Evolutionary conservation across 2,797 vertebrate genomes (phyloP), one percentile per base, ranked within the genome.

Genomic region (Alauda arvensis): DNA sequence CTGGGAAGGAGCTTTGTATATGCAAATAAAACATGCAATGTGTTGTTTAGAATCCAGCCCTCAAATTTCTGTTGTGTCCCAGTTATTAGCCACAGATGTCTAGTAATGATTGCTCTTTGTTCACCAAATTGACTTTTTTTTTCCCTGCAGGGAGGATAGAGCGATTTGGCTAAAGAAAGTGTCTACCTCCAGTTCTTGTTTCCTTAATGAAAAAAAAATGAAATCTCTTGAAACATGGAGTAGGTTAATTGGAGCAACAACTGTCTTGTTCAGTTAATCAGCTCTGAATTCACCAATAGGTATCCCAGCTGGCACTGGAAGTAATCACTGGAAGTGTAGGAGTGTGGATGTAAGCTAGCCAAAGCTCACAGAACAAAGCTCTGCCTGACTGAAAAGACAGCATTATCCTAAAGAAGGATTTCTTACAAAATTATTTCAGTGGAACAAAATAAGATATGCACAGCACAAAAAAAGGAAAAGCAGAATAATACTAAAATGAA

Each of bases 271-370:
- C 77, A 85, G 76, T 90, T 94, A 94, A 95, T 94, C 86, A 94
- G 70, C 77, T 89, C 77, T 91, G 67, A 94, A 87, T 77, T 95
- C 67, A 87, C 77, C 90, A 87, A 34, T 71, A 94, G 88, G 85
- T 83, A 94, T 84, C 80, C 82, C 93, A 94, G 88, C 79, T 94
- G 94, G 89, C 92, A 91, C 65, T 89, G 90, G 52, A 87, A 92
- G 72, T 62, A 94, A 85, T 77, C 76, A 24, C 71, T 92, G 81
- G 56, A 91, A 89, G 71, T 71, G 63, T 70, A 88, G 82, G 84
- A 90, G 81, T 78, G 62, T 87, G 45, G 72, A 60, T 80, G 69
- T 78, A 63, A 85, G 63, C 45, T 60, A 92, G 79, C 49, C 86
- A 85, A 80, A 81, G 79, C 59, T 72, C 72, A 60, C 45, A 82